A percentile compares a stretch with the other conserved stretches of the same genome.
phyloP scores from a whole-genome alignment of 2,888 invertebrate species.

The Leucozona laternaria region DNA sequence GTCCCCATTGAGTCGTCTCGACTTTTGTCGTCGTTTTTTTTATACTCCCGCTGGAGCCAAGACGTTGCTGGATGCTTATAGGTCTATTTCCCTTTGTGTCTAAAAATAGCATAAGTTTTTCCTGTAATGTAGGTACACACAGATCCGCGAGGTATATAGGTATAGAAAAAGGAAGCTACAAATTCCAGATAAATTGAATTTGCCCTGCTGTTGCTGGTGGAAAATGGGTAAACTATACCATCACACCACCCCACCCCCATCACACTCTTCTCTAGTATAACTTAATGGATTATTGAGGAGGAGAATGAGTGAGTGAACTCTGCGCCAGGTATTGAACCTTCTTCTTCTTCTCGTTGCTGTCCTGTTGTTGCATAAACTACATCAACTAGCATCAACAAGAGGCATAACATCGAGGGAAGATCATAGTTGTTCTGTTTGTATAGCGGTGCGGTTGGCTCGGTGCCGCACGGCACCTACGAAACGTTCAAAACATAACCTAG shows the following conservation, averaged over 20 bases:
- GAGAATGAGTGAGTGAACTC: conserved; percentile 67
- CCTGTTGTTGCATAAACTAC: conserved; percentile 61
- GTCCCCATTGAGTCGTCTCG: conserved; percentile 9
- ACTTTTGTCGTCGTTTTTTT: neutral
- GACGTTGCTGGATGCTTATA: neutral
- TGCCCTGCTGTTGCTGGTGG: conserved; percentile 45
- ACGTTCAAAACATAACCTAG: conserved; percentile 26
- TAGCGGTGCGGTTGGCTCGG: conserved; percentile 39
- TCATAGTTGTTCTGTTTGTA: conserved; percentile 70
- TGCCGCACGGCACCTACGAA: conserved; percentile 54
- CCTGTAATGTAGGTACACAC: conserved; percentile 38
- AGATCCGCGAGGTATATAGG: conserved; percentile 17
- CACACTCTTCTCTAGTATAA: neutral
- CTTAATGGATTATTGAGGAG: conserved; percentile 10
- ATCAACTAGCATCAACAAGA: conserved; percentile 46
- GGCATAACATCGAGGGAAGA: conserved; percentile 47
- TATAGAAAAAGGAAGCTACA: conserved; percentile 16
- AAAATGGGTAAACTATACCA: conserved; percentile 44
- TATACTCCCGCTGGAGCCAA: neutral
- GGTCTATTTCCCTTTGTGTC: conserved; percentile 35
- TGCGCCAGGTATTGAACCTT: conserved; percentile 71
- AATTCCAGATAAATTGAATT: conserved; percentile 63
- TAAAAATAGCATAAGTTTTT: conserved; percentile 50
- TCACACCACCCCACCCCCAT: conserved; percentile 14
- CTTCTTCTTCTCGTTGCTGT: conserved; percentile 36